These are phyloP conservation scores for Gadus chalcogrammus DNA, from an alignment of 2,113 vertebrate species.

Conservation along the genomic window DNA sequence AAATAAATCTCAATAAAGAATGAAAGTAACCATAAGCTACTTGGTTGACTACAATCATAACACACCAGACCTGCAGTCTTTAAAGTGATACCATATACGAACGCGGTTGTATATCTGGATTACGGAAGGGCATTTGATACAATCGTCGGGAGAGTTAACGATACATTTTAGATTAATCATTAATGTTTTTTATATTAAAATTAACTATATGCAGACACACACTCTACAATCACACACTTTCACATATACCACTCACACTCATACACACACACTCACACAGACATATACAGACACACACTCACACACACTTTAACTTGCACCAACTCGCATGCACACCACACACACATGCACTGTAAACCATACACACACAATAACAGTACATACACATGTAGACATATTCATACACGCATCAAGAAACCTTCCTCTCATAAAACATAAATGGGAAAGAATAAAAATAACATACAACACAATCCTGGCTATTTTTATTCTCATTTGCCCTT, in stretches of 20 bases:
- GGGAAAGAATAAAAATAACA: no score
- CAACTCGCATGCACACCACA: slow-evolving; percentile 27
- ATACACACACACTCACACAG: slow-evolving; percentile 21
- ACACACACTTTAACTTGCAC: slow-evolving; percentile 25
- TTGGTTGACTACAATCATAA: no score
- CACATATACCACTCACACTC: neutral
- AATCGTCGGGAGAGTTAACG: no score
- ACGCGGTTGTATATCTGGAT: no score
- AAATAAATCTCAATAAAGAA: no score
- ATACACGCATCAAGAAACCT: neutral
- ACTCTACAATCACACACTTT: slow-evolving; percentile 6
- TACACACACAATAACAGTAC: neutral
- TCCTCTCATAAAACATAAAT: slow-evolving; percentile 13
- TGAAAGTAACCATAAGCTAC: no score
- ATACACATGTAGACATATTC: neutral
- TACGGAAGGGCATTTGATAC: no score
- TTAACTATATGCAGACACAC: slow-evolving; percentile 8
- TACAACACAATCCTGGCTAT: no score
- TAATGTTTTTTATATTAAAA: no score
- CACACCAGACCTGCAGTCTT: no score
- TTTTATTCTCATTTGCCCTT: neutral
- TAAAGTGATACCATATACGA: no score
- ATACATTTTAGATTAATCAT: no score
- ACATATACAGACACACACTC: slow-evolving; percentile 33
- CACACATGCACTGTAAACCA: neutral